Base-by-base conservation (phyloP, 2,113 vertebrate species). In the Callopanchax toddi region DNA sequence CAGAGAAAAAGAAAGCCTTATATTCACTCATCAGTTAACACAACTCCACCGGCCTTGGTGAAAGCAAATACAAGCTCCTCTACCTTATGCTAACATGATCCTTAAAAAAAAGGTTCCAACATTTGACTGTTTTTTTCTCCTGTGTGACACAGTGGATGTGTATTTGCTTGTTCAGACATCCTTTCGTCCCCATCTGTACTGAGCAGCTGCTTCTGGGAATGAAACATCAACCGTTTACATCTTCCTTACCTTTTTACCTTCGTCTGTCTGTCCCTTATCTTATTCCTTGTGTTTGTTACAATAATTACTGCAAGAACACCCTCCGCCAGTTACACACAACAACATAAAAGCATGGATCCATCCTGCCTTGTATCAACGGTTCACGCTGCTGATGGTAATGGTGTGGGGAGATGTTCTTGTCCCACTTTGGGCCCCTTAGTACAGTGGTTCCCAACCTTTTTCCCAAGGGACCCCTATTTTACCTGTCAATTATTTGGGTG, bases 181-280 rank as follows among this genome's bases (percentile, higher is more conserved):
- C 42, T 55, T 76, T 54, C 61, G 36, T 82, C 77, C 83, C 79
- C 86, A 84, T 87, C 84, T 89, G 86, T 68, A 89, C 63, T 26
- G 70, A 84, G 74, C 84, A 85, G 80, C 84, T 86, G 86, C 85
- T 86, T 78, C 74, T 78, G 86, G 87, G 89, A 80, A 88, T 87
- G 86, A 84, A 84, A 85, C 60, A 59, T 60, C 63, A 66, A 50
- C 36, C 50, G 61, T 72, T 58, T 51, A 70, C 67, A 66, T 68
- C 71, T 67, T 78, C 67, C 79, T 76, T 73, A 83, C 78, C 76
- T 83, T 68, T 51, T 45, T 59, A 66, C 67, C 74, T 71, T 51
- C 64, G 44, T 48, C 40, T 17, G 36, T 34, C 36, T 26, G 17
- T 45, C 40, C 54, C 60, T 64, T 15, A 46, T 43, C 48, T 52